Conservation (phyloP, 2,888 invertebrate genomes). For the Hyalella azteca region DNA sequence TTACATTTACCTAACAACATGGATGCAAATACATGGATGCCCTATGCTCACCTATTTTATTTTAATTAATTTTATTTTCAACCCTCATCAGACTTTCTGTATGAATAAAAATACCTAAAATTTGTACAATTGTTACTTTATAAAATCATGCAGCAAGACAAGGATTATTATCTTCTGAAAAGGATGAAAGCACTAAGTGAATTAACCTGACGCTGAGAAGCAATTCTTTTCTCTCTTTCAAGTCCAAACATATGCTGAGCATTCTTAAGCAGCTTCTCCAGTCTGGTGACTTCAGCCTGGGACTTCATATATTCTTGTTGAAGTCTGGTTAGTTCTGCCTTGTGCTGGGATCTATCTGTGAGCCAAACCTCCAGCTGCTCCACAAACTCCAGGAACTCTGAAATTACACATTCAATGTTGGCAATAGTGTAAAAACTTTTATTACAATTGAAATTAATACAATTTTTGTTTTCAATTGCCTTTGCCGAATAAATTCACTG, state of each 20-base stretch:
- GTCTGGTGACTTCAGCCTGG: conserved; percentile 74
- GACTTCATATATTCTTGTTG: conserved; percentile 75
- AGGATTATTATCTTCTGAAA: not conserved
- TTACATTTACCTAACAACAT: no score
- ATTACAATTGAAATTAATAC: not conserved
- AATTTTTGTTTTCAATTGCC: no score
- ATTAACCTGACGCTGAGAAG: conserved; percentile 72
- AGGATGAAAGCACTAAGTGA: conserved; percentile 33
- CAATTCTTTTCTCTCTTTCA: conserved; percentile 75
- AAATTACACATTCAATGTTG: not conserved
- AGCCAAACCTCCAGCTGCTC: conserved; percentile 75
- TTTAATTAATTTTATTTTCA: no score
- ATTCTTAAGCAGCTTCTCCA: conserved; percentile 81
- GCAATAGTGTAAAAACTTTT: not conserved
- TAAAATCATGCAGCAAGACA: not conserved
- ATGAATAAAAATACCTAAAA: no score
- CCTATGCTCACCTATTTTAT: no score
- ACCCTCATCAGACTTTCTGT: no score
- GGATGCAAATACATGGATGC: no score
- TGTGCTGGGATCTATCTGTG: conserved; percentile 67
- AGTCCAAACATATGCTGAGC: conserved; percentile 80
- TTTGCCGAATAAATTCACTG: no score
- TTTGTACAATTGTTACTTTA: no score
- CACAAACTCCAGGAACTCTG: conserved; percentile 78
- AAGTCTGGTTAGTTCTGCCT: conserved; percentile 75